Evolutionary conservation across 2,888 invertebrate species (phyloP).

Genomic region (Cryptocephalus primarius): DNA sequence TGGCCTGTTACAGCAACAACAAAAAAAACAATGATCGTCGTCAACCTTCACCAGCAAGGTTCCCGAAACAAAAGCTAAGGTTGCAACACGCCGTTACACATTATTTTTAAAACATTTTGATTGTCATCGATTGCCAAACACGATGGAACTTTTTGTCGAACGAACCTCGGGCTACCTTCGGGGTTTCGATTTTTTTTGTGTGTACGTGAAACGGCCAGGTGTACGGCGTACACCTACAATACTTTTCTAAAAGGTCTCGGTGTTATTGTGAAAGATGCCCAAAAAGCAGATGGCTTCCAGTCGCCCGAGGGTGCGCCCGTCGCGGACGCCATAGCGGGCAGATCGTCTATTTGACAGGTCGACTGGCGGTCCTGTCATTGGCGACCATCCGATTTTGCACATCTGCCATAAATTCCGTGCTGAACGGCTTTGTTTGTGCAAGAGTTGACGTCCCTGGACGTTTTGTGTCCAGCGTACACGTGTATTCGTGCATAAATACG

Average conservation of each 20-base stretch:
- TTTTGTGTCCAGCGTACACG: no score
- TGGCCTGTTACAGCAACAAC: no score
- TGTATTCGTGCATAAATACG: no score
- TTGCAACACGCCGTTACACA: no score
- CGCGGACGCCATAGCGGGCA: slow-evolving; percentile 5
- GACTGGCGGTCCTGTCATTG: slow-evolving; percentile 7
- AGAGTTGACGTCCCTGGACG: slow-evolving; percentile 6
- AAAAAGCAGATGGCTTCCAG: slow-evolving; percentile 6
- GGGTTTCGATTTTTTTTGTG: no score
- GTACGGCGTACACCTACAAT: slow-evolving; percentile 20
- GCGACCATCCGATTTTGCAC: slow-evolving; percentile 8
- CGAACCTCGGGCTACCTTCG: no score
- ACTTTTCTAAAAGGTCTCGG: slow-evolving; percentile 14
- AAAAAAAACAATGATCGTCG: no score
- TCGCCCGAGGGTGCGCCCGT: slow-evolving; percentile 2
- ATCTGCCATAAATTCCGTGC: slow-evolving; percentile 12
- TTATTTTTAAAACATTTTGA: no score
- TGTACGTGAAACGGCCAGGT: slow-evolving; percentile 17
- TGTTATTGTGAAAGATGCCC: slow-evolving; percentile 2
- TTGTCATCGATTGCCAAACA: no score
- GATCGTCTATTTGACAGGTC: slow-evolving; percentile 4
- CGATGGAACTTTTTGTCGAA: no score
- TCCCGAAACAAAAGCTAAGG: no score
- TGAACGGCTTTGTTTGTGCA: slow-evolving; percentile 10
- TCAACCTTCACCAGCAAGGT: no score